A percentile compares a stretch with the other conserved stretches of the same genome.
These are phyloP conservation scores for Caenorhabditis inopinata DNA, from an alignment of 1,140 invertebrate genomes.

Conservation along the genomic window DNA sequence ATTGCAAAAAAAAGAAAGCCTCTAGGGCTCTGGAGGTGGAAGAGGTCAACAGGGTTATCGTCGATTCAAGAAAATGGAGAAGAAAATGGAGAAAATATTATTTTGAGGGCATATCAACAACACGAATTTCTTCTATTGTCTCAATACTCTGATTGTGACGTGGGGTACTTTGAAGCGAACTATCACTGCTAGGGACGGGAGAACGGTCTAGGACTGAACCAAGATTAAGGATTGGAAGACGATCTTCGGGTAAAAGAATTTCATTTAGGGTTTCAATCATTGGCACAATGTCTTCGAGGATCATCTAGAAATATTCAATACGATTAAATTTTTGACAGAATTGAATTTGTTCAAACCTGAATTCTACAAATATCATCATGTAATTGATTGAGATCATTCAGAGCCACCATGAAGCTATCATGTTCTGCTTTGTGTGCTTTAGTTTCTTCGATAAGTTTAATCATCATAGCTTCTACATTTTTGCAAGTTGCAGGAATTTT, in stretches of 20 bases:
- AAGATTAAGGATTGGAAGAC: conserved; percentile 80
- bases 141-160: background rate
- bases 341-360: background rate
- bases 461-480: background rate
- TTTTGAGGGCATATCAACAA: background rate
- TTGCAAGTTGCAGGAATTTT: conserved; percentile 11
- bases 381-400: background rate
- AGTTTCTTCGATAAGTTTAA: conserved; percentile 4
- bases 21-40: background rate
- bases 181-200: background rate
- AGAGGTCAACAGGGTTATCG: background rate
- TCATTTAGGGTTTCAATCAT: conserved; percentile 14
- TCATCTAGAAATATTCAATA: background rate
- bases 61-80: background rate
- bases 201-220: conserved; percentile 66
- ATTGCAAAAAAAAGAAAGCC: background rate
- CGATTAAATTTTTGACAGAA: background rate
- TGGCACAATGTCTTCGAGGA: conserved; percentile 14
- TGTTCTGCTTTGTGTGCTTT: background rate
- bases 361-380: conserved; percentile 1
- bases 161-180: conserved; percentile 10
- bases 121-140: background rate
- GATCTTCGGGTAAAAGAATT: background rate
- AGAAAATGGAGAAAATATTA: background rate
- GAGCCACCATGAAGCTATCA: background rate